Evolutionary conservation across 2,113 vertebrate species (phyloP), one percentile per base, ranked within the genome.

Genomic region (rabbit (Oryctolagus cuniculus)): DNA sequence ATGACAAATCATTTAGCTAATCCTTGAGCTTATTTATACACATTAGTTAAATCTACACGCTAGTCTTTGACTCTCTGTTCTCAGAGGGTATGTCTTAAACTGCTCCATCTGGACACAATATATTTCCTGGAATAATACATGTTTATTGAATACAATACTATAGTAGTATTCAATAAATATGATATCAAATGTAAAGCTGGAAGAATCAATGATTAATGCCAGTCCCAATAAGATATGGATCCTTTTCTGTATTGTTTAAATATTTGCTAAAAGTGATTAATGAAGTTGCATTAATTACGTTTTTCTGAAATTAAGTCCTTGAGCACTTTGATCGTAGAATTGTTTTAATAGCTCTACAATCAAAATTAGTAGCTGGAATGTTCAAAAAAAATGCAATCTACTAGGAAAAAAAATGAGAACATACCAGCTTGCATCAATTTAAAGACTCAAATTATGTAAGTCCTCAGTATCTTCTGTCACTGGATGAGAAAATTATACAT

Each of bases 311-410:
- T 64, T 77, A 84, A 61, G 24, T 44, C 87, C 24, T 77, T 92
- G 31, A 95, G 13, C 29, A 61, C 31, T 70, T 75, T 78, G 22
- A 29, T 44, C 7, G 63, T 55, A 82, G 3, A 44, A 49, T 67
- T 25, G 34, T 81, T 89, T 95, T 15, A 66, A 16, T 67, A 75
- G 69, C 10, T 15, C 17, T 79, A 6, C 82, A 44, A 61, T 81
- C 29, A 82, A 73, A 19, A 74, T 38, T n/a, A 5, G 25, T 0
- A 67, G 7, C 6, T 83, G 63, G 5, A 72, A 53, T 87, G 90
- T 75, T 95, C 51, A 95, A 87, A 44, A 44, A 3, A 77, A 94
- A 73, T 72, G 21, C 10, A 87, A 75, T 81, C 49, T 91, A 44
- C 12, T 73, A 82, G 10, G 44, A 44, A 49, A 29, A 86, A 93